These are phyloP conservation scores for Drosophila macrospina DNA, from an alignment of 2,888 invertebrate genomes.

Conservation along the genomic window DNA sequence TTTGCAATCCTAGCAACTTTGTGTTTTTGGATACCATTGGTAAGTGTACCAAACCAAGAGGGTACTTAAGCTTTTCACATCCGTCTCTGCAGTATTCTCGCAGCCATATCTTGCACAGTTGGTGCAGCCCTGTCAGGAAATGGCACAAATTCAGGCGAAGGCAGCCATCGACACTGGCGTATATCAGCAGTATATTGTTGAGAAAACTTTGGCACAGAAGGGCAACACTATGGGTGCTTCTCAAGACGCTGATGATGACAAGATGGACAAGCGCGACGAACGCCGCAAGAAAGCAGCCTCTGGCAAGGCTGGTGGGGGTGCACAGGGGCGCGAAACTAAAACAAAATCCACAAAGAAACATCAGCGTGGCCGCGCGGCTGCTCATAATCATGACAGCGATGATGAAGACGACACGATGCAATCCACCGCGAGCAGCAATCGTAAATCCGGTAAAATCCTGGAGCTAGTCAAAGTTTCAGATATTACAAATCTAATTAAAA, in stretches of 20 bases:
- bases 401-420: constrained; percentile 88
- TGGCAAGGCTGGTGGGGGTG: constrained; percentile 96
- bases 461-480: constrained; percentile 89
- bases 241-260: constrained; percentile 84
- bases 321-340: constrained; percentile 97
- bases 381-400: constrained; percentile 86
- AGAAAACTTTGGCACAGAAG: constrained; percentile 87
- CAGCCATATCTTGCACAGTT: constrained; percentile 89
- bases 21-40: constrained; percentile 88
- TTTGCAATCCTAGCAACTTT: constrained; percentile 86
- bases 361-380: constrained; percentile 86
- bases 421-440: constrained; percentile 84
- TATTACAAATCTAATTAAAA: constrained; percentile 88
- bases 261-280: constrained; percentile 92
- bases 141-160: constrained; percentile 89
- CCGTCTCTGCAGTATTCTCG: constrained; percentile 86
- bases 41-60: constrained; percentile 65
- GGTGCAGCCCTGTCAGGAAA: constrained; percentile 88
- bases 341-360: constrained; percentile 96
- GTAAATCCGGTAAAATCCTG: constrained; percentile 83
- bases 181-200: constrained; percentile 91
- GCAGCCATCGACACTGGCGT: constrained; percentile 89
- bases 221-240: constrained; percentile 31
- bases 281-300: constrained; percentile 94
- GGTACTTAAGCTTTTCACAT: neutral